These are phyloP conservation scores for Trachelipus rathkii DNA, from an alignment of 1,140 invertebrate genomes.

Conservation along the genomic window DNA sequence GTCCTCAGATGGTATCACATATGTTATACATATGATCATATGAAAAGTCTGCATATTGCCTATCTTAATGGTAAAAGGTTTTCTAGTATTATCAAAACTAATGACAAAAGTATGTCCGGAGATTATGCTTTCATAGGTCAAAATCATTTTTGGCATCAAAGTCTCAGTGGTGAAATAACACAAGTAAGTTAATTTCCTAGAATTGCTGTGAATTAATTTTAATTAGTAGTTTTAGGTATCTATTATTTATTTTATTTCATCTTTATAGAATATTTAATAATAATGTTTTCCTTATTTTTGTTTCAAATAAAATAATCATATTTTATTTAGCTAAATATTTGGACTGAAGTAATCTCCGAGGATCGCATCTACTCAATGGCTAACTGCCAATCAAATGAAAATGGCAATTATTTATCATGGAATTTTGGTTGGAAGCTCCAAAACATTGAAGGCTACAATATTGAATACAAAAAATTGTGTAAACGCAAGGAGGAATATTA, in stretches of 20 bases:
- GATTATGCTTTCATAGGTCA: slow-evolving; percentile 21
- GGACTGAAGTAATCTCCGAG: too few relatives aligned
- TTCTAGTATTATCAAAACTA: neutral
- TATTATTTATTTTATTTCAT: too few relatives aligned
- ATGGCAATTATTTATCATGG: slow-evolving; percentile 25
- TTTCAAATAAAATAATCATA: too few relatives aligned
- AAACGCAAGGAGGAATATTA: neutral
- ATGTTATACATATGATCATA: neutral
- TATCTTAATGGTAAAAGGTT: neutral
- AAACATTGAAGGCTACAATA: neutral
- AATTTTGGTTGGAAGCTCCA: slow-evolving; percentile 3
- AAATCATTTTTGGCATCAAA: neutral
- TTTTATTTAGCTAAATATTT: too few relatives aligned
- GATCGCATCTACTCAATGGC: too few relatives aligned
- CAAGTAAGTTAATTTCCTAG: neutral
- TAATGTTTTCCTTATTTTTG: too few relatives aligned
- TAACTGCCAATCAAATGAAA: too few relatives aligned
- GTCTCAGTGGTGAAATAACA: slow-evolving; percentile 7
- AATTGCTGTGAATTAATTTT: too few relatives aligned
- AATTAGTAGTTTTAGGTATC: too few relatives aligned
- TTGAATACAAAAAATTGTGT: neutral
- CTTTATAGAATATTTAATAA: too few relatives aligned
- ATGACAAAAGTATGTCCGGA: neutral
- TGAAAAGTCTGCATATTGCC: neutral
- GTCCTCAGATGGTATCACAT: slow-evolving; percentile 13